These are phyloP conservation scores for Saturnia pavonia DNA, from an alignment of 2,888 invertebrate genomes.

Conservation along the genomic window DNA sequence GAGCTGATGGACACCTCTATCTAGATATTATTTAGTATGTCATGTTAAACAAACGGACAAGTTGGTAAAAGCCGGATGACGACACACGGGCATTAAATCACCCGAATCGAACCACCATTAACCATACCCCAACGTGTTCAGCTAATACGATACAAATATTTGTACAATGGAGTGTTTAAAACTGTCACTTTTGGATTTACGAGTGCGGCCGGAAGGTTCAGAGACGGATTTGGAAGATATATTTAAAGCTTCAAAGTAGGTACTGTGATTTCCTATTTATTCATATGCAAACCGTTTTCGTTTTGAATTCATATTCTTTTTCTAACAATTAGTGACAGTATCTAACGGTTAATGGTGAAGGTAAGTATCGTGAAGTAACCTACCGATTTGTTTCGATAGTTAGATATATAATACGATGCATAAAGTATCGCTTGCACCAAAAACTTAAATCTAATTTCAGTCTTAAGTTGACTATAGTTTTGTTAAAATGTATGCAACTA, in stretches of 20 bases:
- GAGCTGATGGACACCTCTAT: not conserved
- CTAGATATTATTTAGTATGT: not conserved
- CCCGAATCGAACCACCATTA: constrained; percentile 33
- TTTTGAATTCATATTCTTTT: no score
- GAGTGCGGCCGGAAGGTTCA: constrained; percentile 31
- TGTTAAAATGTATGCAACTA: no score
- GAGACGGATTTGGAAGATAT: constrained; percentile 26
- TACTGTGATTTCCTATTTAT: not conserved
- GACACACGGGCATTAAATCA: constrained; percentile 43
- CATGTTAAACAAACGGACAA: constrained; percentile 15
- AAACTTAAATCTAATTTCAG: no score
- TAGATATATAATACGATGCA: no score
- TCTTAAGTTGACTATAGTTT: no score
- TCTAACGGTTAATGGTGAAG: no score
- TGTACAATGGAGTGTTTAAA: constrained; percentile 51
- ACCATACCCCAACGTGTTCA: constrained; percentile 25
- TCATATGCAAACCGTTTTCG: no score
- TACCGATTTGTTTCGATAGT: no score
- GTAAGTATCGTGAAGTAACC: no score
- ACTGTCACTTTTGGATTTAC: constrained; percentile 52
- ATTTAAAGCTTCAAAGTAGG: not conserved
- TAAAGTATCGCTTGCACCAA: no score
- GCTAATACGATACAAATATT: constrained; percentile 56
- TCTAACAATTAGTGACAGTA: no score
- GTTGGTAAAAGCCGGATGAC: constrained; percentile 18